Percentiles rank a stretch among this genome's conserved stretches.
Conservation (phyloP, 2,888 invertebrate genomes). For the Melanotus villosus region DNA sequence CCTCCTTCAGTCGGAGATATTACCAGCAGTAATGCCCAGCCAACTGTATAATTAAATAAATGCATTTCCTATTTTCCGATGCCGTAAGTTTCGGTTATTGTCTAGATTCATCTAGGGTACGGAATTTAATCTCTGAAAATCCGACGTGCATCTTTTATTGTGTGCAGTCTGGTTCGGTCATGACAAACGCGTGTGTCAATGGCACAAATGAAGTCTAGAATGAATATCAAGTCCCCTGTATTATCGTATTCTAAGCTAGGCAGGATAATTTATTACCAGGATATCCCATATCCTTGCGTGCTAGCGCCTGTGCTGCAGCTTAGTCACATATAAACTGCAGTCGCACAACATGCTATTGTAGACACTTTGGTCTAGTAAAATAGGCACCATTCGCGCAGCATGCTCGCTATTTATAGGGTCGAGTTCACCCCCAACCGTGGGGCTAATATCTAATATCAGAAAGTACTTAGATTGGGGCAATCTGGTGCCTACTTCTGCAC, state of each 20-base stretch:
- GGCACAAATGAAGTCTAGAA: conserved; percentile 61
- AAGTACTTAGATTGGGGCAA: conserved; percentile 55
- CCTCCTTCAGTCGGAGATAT: conserved; percentile 12
- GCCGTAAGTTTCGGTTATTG: conserved; percentile 44
- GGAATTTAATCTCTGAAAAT: conserved; percentile 59
- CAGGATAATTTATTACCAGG: conserved; percentile 65
- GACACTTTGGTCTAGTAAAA: conserved; percentile 27
- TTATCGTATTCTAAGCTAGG: conserved; percentile 49
- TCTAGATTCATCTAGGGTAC: conserved; percentile 48
- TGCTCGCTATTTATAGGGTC: conserved; percentile 42
- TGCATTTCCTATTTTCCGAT: conserved; percentile 51
- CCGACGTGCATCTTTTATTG: conserved; percentile 60
- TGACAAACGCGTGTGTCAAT: conserved; percentile 64
- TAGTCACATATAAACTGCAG: conserved; percentile 57
- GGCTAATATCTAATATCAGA: conserved; percentile 59
- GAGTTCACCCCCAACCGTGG: conserved; percentile 46
- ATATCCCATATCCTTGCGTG: conserved; percentile 66
- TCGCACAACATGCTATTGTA: conserved; percentile 49
- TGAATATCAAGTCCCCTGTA: conserved; percentile 51
- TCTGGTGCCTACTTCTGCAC: conserved; percentile 51
- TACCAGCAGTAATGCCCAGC: conserved; percentile 41
- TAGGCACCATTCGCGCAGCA: conserved; percentile 41
- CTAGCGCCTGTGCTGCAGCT: conserved; percentile 60
- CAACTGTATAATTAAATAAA: conserved; percentile 54
- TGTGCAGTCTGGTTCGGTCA: conserved; percentile 57